These are phyloP conservation scores for Eristalinus aeneus DNA, from an alignment of 2,888 invertebrate genomes.

Conservation along the genomic window DNA sequence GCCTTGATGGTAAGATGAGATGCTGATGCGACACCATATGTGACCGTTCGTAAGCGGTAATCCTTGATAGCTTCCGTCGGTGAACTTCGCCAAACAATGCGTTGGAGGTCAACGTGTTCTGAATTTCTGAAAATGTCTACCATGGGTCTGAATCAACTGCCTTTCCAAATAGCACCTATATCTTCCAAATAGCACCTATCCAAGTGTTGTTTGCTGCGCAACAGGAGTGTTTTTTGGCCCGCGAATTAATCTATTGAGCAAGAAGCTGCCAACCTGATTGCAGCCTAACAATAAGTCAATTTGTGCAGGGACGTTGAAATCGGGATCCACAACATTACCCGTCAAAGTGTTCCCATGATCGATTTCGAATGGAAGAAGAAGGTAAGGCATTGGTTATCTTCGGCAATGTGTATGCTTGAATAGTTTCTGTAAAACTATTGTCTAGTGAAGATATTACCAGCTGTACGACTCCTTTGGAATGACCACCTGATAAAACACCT, in stretches of 20 bases:
- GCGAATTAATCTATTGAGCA: not conserved
- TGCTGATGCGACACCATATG: slow-evolving; percentile 29
- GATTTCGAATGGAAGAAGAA: not conserved
- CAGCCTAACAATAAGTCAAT: slow-evolving; percentile 21
- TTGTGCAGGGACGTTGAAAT: not conserved
- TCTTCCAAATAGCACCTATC: too few species aligned
- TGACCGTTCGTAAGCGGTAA: not conserved
- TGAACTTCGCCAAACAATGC: not conserved
- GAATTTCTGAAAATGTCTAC: too few species aligned
- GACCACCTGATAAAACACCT: not conserved
- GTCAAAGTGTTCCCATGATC: too few species aligned
- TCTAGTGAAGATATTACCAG: not conserved
- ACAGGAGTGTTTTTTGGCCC: too few species aligned
- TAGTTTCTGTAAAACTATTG: not conserved
- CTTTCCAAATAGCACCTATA: too few species aligned
- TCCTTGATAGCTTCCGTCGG: not conserved
- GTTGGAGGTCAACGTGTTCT: not conserved
- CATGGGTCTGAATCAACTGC: too few species aligned
- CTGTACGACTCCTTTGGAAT: not conserved
- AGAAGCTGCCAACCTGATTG: slow-evolving; percentile 23
- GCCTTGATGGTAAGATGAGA: slow-evolving; percentile 7
- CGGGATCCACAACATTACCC: too few species aligned
- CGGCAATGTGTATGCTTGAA: slow-evolving; percentile 19
- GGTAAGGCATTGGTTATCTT: slow-evolving; percentile 57
- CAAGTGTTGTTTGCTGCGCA: too few species aligned